A percentile compares a stretch with the other conserved stretches of the same genome.
These are phyloP conservation scores for Sebastes iracundus DNA, from an alignment of 2,797 vertebrate genomes.

Conservation along the genomic window DNA sequence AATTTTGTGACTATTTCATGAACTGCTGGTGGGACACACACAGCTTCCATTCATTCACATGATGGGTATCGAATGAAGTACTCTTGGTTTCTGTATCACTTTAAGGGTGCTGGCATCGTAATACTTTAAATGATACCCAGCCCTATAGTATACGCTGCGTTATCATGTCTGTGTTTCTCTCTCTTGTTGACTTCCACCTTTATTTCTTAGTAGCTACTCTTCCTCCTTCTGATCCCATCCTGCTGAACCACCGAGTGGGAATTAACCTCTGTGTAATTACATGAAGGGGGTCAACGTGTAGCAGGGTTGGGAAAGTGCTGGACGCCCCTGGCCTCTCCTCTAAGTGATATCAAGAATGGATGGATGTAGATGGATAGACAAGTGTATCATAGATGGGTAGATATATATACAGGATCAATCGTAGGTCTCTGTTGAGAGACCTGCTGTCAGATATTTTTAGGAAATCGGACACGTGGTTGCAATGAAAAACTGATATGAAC, in stretches of 20 bases:
- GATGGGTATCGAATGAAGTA: background rate
- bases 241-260: constrained; percentile 63
- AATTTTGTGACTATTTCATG: too few relatives aligned
- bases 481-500: constrained; percentile 19
- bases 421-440: background rate
- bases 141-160: background rate
- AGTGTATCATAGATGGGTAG: background rate
- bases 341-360: constrained; percentile 59
- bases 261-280: constrained; percentile 76
- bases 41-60: background rate
- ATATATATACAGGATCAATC: background rate
- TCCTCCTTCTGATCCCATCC: constrained; percentile 11
- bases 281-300: constrained; percentile 68
- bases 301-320: constrained; percentile 66
- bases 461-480: background rate
- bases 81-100: background rate
- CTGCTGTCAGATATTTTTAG: background rate
- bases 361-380: constrained; percentile 5
- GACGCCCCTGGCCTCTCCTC: constrained; percentile 39
- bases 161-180: background rate
- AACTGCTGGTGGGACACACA: too few relatives aligned
- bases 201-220: constrained; percentile 1
- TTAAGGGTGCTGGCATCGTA: background rate
- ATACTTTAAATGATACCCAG: background rate
- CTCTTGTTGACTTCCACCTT: background rate